Evolutionary conservation across 2,888 invertebrate species (phyloP).

Genomic region (Geophilus truncorum): DNA sequence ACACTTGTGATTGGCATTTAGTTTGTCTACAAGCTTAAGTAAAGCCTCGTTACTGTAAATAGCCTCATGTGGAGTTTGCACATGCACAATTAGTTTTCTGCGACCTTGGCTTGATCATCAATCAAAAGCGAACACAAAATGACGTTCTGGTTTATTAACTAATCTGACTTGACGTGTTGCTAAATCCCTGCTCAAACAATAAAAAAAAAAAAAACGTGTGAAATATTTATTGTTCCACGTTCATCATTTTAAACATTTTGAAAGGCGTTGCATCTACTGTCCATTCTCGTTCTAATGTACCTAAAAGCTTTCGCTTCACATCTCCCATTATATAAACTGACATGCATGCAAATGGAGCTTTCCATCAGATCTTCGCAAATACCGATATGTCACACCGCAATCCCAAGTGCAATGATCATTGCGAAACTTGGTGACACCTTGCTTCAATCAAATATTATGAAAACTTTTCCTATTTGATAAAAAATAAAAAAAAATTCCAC

Average conservation of each 20-base stretch:
- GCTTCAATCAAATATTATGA: not conserved
- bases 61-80: not conserved
- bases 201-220: not conserved
- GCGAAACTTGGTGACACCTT: not conserved
- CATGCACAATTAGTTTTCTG: not conserved
- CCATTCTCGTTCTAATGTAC: not conserved
- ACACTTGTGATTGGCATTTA: slow-evolving; percentile 5
- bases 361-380: slow-evolving; percentile 2
- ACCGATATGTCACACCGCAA: not conserved
- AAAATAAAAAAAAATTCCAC: not conserved
- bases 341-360: not conserved
- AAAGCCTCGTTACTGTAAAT: slow-evolving; percentile 21
- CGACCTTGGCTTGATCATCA: not conserved
- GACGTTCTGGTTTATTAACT: not conserved
- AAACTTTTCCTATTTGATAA: not conserved
- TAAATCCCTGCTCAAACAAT: not conserved
- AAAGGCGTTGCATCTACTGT: not conserved
- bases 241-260: slow-evolving; percentile 4
- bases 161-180: not conserved
- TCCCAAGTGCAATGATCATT: not conserved
- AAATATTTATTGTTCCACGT: slow-evolving; percentile 1
- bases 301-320: slow-evolving; percentile 8
- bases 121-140: not conserved
- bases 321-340: slow-evolving; percentile 2
- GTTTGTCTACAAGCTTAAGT: slow-evolving; percentile 24